Conservation (phyloP, 2,797 vertebrate genomes). For the Peromyscus eremicus region DNA sequence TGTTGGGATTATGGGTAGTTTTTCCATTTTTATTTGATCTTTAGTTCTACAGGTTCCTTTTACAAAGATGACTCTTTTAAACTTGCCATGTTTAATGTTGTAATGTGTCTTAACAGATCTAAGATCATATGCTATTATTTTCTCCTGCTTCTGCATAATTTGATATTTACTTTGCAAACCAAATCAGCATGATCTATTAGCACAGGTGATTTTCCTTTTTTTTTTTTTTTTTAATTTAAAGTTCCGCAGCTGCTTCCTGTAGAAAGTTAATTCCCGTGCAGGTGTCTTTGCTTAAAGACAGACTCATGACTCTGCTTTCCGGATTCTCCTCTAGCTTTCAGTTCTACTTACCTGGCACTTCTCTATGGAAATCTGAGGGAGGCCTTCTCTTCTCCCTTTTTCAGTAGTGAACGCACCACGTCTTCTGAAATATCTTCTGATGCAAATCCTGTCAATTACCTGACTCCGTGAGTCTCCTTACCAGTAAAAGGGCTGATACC, state of each 20-base stretch:
- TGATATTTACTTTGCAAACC: constrained; percentile 61
- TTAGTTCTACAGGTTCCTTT: not conserved
- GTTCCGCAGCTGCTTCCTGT: constrained; percentile 60
- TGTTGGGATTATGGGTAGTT: not conserved
- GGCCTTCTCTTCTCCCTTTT: not conserved
- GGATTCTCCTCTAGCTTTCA: not conserved
- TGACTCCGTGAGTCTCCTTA: not conserved
- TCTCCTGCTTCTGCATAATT: constrained; percentile 29
- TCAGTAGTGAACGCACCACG: not conserved
- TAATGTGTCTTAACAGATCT: constrained; percentile 48
- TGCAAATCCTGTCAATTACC: not conserved
- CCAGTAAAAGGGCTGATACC: not conserved
- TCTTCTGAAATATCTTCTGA: constrained; percentile 55
- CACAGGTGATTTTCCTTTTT: constrained; percentile 51
- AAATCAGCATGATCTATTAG: constrained; percentile 61
- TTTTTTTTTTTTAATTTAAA: constrained; percentile 52
- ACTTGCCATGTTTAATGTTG: not conserved
- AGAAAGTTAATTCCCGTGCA: constrained; percentile 66
- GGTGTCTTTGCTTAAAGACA: constrained; percentile 60
- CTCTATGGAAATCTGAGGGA: not conserved
- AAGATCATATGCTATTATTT: constrained; percentile 42
- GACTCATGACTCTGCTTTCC: constrained; percentile 39
- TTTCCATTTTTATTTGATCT: constrained; percentile 19
- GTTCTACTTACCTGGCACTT: constrained; percentile 16
- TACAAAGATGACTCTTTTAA: constrained; percentile 13